Percentiles rank a stretch among this genome's conserved stretches.
phyloP scores from a whole-genome alignment of 1,140 invertebrate genomes.

The Neomicropteryx cornuta region DNA sequence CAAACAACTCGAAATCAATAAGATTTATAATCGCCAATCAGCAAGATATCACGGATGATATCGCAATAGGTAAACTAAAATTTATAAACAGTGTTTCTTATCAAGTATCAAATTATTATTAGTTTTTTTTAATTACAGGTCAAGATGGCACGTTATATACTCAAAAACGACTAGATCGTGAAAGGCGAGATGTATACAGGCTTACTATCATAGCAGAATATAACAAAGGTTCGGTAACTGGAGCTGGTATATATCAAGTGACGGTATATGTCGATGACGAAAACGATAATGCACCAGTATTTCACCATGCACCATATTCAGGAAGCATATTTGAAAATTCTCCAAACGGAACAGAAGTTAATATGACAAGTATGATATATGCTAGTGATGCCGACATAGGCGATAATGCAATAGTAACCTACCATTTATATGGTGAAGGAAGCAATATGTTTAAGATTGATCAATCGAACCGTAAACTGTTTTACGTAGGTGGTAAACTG shows the following conservation, averaged over 20 bases:
- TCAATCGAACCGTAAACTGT: slow-evolving; percentile 50
- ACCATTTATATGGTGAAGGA: slow-evolving; percentile 62
- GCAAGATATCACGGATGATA: slow-evolving; percentile 62
- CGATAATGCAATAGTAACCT: slow-evolving; percentile 61
- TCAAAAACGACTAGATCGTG: slow-evolving; percentile 61
- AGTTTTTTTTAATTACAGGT: slow-evolving; percentile 21
- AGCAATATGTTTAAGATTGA: slow-evolving; percentile 68
- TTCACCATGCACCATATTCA: slow-evolving; percentile 59
- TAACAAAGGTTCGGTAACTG: slow-evolving; percentile 47
- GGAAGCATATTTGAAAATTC: slow-evolving; percentile 74
- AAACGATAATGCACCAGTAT: slow-evolving; percentile 83
- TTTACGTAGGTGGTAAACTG: slow-evolving; percentile 45
- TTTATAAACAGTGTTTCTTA: not conserved
- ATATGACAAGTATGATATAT: slow-evolving; percentile 50
- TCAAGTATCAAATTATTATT: slow-evolving; percentile 1
- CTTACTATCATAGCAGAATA: slow-evolving; percentile 72
- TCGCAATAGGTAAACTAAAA: slow-evolving; percentile 50
- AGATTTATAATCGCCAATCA: slow-evolving; percentile 70
- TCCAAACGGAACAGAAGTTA: slow-evolving; percentile 56
- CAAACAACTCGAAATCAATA: slow-evolving; percentile 33
- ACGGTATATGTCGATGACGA: slow-evolving; percentile 74
- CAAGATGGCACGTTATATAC: slow-evolving; percentile 70
- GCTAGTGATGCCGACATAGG: slow-evolving; percentile 71
- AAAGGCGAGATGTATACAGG: slow-evolving; percentile 59
- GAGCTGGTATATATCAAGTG: slow-evolving; percentile 65